Evolutionary conservation across 2,888 invertebrate genomes (phyloP).

Genomic region (Artemia sinica): DNA sequence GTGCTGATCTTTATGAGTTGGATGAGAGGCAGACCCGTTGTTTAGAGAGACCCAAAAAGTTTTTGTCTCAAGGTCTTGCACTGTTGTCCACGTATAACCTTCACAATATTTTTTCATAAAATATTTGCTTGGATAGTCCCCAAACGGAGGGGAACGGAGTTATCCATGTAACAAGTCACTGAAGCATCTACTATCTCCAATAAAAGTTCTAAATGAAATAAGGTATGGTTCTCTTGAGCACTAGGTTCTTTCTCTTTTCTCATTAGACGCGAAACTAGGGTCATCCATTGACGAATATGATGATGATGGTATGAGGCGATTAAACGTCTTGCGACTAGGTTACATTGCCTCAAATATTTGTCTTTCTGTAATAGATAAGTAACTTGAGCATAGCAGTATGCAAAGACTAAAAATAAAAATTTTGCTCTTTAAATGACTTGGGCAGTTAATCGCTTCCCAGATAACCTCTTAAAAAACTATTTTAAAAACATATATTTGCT

Average conservation of each 20-base stretch:
- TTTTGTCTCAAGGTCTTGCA: conserved; percentile 15
- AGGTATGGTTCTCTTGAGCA: not conserved
- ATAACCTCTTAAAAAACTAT: too few species aligned
- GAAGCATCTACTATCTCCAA: not conserved
- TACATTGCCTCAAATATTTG: not conserved
- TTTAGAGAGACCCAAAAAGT: conserved; percentile 10
- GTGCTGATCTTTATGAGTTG: conserved; percentile 2
- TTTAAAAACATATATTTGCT: too few species aligned
- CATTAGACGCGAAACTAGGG: not conserved
- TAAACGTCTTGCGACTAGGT: conserved; percentile 30
- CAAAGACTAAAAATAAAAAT: too few species aligned
- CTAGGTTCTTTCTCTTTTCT: not conserved
- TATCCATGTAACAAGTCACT: conserved; percentile 2
- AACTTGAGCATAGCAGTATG: not conserved
- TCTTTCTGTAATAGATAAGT: not conserved
- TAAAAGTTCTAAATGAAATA: not conserved
- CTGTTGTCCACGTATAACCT: not conserved
- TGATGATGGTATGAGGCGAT: conserved; percentile 48
- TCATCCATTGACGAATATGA: conserved; percentile 41
- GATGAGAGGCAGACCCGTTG: not conserved
- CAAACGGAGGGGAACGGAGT: conserved; percentile 6
- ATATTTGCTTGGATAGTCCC: conserved; percentile 7
- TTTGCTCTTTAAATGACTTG: too few species aligned
- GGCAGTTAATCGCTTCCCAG: too few species aligned
- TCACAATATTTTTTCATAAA: not conserved